A percentile compares a stretch with the other conserved stretches of the same genome.
These are phyloP conservation scores for Muscina levida DNA, from an alignment of 2,888 invertebrate species.

Conservation along the genomic window DNA sequence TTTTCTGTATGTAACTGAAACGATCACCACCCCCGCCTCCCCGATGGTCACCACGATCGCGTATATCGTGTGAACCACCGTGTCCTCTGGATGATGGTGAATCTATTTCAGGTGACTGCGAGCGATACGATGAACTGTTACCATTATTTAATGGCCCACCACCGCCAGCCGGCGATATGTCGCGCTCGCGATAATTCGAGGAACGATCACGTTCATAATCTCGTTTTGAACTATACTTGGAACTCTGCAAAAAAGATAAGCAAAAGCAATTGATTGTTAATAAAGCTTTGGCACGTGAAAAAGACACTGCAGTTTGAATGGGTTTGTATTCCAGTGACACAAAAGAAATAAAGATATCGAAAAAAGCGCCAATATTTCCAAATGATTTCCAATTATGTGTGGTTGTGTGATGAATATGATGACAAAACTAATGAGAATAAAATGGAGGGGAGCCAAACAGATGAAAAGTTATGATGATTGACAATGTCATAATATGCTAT, in stretches of 20 bases:
- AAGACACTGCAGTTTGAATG: not conserved
- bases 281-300: no score
- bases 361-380: constrained; percentile 51
- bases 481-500: constrained; percentile 14
- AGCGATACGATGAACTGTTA: constrained; percentile 86
- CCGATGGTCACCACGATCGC: constrained; percentile 77
- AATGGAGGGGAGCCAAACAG: not conserved
- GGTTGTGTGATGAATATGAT: not conserved
- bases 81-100: constrained; percentile 82
- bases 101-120: constrained; percentile 87
- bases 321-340: constrained; percentile 14
- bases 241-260: constrained; percentile 82
- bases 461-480: constrained; percentile 8
- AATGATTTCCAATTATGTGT: constrained; percentile 22
- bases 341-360: constrained; percentile 29
- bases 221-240: constrained; percentile 90
- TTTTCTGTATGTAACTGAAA: constrained; percentile 80
- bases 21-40: constrained; percentile 83
- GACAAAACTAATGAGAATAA: not conserved
- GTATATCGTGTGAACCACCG: constrained; percentile 78
- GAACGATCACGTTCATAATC: constrained; percentile 82
- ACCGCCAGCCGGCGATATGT: constrained; percentile 77
- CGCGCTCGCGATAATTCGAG: constrained; percentile 79
- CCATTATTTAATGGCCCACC: constrained; percentile 80
- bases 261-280: not conserved